Base-by-base conservation (phyloP, 2,797 vertebrate genomes). In the Helostoma temminkii region DNA sequence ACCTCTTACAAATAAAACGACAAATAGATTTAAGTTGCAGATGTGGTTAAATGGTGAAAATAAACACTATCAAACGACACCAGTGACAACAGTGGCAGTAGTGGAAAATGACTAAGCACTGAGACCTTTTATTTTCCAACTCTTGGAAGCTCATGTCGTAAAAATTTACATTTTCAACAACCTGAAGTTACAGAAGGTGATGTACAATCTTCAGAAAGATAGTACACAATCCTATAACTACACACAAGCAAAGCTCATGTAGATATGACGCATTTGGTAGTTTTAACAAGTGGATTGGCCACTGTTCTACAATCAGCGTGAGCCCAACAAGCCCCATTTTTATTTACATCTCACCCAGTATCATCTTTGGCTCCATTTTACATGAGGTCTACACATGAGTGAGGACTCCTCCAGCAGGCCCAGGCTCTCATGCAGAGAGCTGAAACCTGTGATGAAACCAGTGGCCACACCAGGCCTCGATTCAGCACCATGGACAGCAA, bases 401-500 rank as follows among this genome's bases (percentile, higher is more conserved):
- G 16, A 57, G 60, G 57, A 71, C 43, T 55, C 59, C 6, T 69
- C 52, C 42, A 41, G 61, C 54, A 84, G 81, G 81, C 55, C 61
- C 21, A 24, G 19, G 37, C 48, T 58, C 63, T 66, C 74, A 57
- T 19, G 64, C 74, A 53, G 69, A 66, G 60, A 32, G 60, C 15
- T 53, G 71, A 62, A 83, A 75, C 56, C 79, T 73, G 60, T 41
- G 10, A 76, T 81, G 84, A 90, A 85, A n/a, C n/a, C 84, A 87
- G 81, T 88, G 91, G 86, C 90, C 84, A 78, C 85, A 16, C 53
- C 59, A 73, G 88, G 92, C 90, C 88, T 78, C 26, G 12, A 26
- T 91, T 90, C 92, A 93, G 91, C 78, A 93, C 93, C 91, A 53
- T 58, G 92, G 93, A 93, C 84, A 94, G 93, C 76, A 87, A 84